Evolutionary conservation across 2,888 invertebrate genomes (phyloP), one percentile per base, ranked within the genome.

Genomic region (Notodonta ziczac): DNA sequence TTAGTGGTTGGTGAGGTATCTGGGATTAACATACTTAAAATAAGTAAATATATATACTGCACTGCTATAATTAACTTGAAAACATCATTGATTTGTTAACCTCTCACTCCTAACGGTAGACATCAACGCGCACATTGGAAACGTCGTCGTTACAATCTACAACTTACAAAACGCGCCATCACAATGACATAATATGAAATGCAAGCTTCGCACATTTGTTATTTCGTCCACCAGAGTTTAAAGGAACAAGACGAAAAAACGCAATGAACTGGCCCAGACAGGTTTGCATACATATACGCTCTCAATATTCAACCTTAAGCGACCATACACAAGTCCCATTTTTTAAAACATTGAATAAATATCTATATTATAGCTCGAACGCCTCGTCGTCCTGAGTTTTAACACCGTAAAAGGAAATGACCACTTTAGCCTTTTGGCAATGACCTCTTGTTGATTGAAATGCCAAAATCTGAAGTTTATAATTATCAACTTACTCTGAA

Each of bases 341-440:
- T 85, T 89, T 73, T 81, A 76, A 35, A 54, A 78, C 75, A 74
- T 79, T 61, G 61, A 65, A 77, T 71, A 72, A 67, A 79, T 76
- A 75, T 80, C 56, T 76, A 80, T 77, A 80, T 80, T 72, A 75
- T 77, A 78, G 79, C 78, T 78, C 71, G 70, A 76, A 71, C 80
- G 77, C 81, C 82, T 84, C 78, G 82, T 81, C 81, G 82, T 81
- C 84, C 79, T 72, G 76, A 83, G 86, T 86, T 88, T 90, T 90
- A 87, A 84, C 77, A 72, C 92, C 91, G 82, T 89, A 90, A 86
- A 90, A 87, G 93, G 93, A 86, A 87, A 88, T 81, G 82, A 84
- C 92, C 77, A 85, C 86, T 85, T 89, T 80, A 84, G 83, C 80
- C 84, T 91, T 93, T 93, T 90, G 93, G 90, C 88, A 91, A 89